Percentiles rank a stretch among this genome's conserved stretches.
Evolutionary conservation across 2,797 vertebrate species (phyloP).

Genomic region (Anolis apletophallus): DNA sequence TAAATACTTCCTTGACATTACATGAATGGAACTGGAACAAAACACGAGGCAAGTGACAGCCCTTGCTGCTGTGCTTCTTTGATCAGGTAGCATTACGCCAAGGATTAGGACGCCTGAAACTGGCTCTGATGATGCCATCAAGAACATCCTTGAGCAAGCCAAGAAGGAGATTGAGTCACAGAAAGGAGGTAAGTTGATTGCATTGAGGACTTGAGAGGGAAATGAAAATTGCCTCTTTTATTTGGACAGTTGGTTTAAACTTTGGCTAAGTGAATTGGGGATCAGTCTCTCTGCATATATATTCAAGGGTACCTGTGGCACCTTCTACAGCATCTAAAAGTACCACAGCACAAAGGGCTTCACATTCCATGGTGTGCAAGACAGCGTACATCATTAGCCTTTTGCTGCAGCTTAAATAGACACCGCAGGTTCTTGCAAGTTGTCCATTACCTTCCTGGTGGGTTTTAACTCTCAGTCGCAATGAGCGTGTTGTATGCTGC

Average conservation of each 20-base stretch:
- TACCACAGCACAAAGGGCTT: no score
- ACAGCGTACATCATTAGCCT: no score
- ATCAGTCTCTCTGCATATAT: background rate
- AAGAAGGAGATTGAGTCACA: conserved; percentile 99
- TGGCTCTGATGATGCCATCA: conserved; percentile 98
- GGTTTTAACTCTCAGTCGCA: background rate
- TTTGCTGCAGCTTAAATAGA: background rate
- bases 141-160: conserved; percentile 98
- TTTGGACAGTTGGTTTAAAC: background rate
- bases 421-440: background rate
- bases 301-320: no score
- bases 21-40: conserved; percentile 45
- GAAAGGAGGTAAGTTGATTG: conserved; percentile 85
- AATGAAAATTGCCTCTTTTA: background rate
- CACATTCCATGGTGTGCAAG: background rate
- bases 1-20: conserved; percentile 53
- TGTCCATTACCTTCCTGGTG: no score
- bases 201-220: background rate
- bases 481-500: background rate
- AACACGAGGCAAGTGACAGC: conserved; percentile 30
- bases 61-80: conserved; percentile 62
- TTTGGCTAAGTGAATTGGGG: no score
- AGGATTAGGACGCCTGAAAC: conserved; percentile 98
- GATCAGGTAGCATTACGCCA: conserved; percentile 97
- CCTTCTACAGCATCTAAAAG: no score